Percentiles rank a stretch among this genome's conserved stretches.
Conservation (phyloP, 2,888 invertebrate species). For the Lepidochitona cinerea region DNA sequence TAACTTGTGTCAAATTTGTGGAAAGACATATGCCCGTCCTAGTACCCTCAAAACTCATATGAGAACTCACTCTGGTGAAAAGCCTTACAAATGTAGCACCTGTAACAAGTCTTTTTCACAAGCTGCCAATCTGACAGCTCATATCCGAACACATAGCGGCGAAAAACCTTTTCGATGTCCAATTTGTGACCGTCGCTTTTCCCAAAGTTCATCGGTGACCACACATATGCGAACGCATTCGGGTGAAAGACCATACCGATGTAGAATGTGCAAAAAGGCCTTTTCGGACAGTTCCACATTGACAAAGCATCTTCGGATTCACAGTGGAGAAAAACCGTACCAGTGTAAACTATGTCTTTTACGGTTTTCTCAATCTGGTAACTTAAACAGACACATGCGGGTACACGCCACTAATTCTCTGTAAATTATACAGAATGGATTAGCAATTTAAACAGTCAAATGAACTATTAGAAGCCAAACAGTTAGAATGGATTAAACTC, state of each 20-base stretch:
- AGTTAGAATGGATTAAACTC: no score
- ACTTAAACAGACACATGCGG: constrained; percentile 98
- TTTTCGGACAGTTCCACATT: constrained; percentile 99
- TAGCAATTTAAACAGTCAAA: no score
- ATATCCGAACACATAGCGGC: constrained; percentile 95
- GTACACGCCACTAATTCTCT: constrained; percentile 79
- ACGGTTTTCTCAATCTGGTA: constrained; percentile 98
- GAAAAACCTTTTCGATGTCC: constrained; percentile 99
- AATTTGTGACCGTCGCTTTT: constrained; percentile 96
- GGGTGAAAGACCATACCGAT: constrained; percentile 98
- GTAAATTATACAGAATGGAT: no score
- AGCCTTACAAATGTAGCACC: constrained; percentile 79
- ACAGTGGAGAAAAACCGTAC: constrained; percentile 89
- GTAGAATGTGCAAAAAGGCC: constrained; percentile 96
- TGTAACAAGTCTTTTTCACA: constrained; percentile 98
- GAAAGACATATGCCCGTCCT: constrained; percentile 95
- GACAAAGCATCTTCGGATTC: constrained; percentile 95
- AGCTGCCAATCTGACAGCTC: constrained; percentile 98
- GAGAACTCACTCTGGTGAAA: constrained; percentile 95
- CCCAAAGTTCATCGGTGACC: constrained; percentile 93
- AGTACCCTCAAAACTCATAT: constrained; percentile 98
- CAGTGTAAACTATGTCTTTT: constrained; percentile 96
- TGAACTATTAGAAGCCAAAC: no score
- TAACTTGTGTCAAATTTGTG: constrained; percentile 94
- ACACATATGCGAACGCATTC: constrained; percentile 99